These are phyloP conservation scores for Busseola fusca DNA, from an alignment of 2,888 invertebrate genomes.

Conservation along the genomic window DNA sequence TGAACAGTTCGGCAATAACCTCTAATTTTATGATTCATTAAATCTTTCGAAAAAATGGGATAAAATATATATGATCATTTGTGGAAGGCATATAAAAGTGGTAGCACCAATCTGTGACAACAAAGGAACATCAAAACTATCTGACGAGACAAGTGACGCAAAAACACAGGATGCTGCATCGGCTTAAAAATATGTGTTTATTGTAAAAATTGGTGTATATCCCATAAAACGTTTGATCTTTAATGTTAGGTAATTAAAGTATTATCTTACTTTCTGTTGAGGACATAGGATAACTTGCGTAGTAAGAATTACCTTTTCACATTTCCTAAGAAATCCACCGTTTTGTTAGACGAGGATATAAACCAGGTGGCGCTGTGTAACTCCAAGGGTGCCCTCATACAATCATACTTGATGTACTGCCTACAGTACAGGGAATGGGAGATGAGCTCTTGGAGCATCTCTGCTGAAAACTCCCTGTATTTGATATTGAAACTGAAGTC, in stretches of 20 bases:
- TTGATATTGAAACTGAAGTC: conserved; percentile 96
- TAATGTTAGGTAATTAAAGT: too few species aligned
- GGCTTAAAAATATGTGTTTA: too few species aligned
- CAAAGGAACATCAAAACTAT: neutral
- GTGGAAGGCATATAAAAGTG: neutral
- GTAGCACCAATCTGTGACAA: neutral
- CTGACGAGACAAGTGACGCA: too few species aligned
- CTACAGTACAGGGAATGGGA: conserved; percentile 96
- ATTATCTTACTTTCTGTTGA: too few species aligned
- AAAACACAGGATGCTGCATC: too few species aligned
- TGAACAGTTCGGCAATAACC: neutral
- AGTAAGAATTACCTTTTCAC: conserved; percentile 91
- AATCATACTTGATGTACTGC: conserved; percentile 96
- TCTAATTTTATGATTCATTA: neutral
- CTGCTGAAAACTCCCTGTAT: conserved; percentile 96
- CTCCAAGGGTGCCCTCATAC: conserved; percentile 95
- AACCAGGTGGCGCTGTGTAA: conserved; percentile 97
- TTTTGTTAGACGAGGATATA: conserved; percentile 93
- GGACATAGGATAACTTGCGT: neutral
- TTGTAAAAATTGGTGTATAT: too few species aligned
- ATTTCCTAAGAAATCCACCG: conserved; percentile 95
- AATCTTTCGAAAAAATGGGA: neutral
- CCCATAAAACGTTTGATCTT: too few species aligned
- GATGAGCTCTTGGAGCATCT: conserved; percentile 96
- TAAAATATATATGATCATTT: neutral